Percentiles rank a stretch among this genome's conserved stretches.
Evolutionary conservation across 2,888 invertebrate species (phyloP).

Genomic region (Ischnura elegans): DNA sequence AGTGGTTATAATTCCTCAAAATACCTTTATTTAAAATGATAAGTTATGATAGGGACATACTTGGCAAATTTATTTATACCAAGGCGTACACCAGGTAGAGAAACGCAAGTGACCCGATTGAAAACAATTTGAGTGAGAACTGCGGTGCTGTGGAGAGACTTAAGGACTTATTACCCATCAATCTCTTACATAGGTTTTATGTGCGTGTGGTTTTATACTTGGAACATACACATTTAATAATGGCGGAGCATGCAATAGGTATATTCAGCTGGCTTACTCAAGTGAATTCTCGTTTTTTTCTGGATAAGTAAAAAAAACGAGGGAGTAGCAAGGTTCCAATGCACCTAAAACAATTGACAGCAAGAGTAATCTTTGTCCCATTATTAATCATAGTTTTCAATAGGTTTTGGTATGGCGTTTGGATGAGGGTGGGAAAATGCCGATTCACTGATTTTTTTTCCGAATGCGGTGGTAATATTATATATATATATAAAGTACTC

Average conservation of each 20-base stretch:
- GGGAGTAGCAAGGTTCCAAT: neutral
- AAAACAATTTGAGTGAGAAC: slow-evolving; percentile 34
- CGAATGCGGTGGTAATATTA: neutral
- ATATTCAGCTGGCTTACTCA: neutral
- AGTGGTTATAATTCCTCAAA: neutral
- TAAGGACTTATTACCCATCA: neutral
- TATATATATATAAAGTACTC: neutral
- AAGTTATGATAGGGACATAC: neutral
- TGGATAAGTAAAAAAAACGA: neutral
- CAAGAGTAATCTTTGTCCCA: slow-evolving; percentile 2
- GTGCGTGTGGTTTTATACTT: slow-evolving; percentile 57
- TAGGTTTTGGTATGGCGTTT: neutral
- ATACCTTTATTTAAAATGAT: neutral
- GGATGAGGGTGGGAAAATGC: too few species aligned
- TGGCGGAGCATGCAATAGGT: neutral
- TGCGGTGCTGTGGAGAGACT: slow-evolving; percentile 10
- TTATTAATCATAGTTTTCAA: neutral
- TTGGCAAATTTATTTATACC: neutral
- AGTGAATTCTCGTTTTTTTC: neutral
- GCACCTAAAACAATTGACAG: neutral
- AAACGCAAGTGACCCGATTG: neutral
- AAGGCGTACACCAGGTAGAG: neutral
- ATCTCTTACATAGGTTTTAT: neutral
- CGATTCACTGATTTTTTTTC: neutral
- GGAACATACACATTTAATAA: neutral